These are phyloP conservation scores for Leptinotarsa undecemlineata DNA, from an alignment of 1,140 invertebrate genomes.

Conservation along the genomic window DNA sequence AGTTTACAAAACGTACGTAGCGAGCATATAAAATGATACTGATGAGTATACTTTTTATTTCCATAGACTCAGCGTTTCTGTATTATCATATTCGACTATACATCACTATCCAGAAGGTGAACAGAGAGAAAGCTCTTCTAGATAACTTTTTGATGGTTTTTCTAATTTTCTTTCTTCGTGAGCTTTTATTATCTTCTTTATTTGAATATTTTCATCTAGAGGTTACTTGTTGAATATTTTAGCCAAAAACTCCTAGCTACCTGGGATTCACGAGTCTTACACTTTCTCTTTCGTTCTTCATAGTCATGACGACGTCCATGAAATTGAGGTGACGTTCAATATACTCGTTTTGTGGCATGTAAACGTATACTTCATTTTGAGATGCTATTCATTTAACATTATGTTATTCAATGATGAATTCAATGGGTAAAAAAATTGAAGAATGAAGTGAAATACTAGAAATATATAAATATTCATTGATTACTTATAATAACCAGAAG, in stretches of 20 bases:
- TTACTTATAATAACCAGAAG: too few relatives aligned
- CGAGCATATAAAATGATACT: too few relatives aligned
- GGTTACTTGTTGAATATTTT: slow-evolving; percentile 97
- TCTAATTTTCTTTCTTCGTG: slow-evolving; percentile 91
- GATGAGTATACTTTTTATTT: too few relatives aligned
- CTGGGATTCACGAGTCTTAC: slow-evolving; percentile 87
- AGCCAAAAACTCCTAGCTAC: slow-evolving; percentile 91
- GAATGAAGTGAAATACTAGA: too few relatives aligned
- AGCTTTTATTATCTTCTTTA: slow-evolving; percentile 70
- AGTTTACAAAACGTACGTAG: too few relatives aligned
- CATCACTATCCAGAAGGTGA: slow-evolving; percentile 95
- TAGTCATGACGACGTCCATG: slow-evolving; percentile 96
- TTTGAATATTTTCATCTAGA: slow-evolving; percentile 97
- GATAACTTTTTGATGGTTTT: slow-evolving; percentile 80
- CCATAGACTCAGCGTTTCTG: slow-evolving; percentile 99
- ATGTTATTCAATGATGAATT: too few relatives aligned
- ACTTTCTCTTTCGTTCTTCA: slow-evolving; percentile 95
- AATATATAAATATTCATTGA: too few relatives aligned
- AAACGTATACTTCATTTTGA: too few relatives aligned
- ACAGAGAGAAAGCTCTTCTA: slow-evolving; percentile 89
- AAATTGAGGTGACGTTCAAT: slow-evolving; percentile 88
- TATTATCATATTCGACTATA: slow-evolving; percentile 99
- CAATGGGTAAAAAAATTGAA: too few relatives aligned
- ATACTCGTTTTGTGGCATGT: slow-evolving; percentile 99
- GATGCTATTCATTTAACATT: too few relatives aligned